Percentiles rank a stretch among this genome's conserved stretches.
Evolutionary conservation across 1,140 invertebrate species (phyloP).

Genomic region (Forficula auricularia): DNA sequence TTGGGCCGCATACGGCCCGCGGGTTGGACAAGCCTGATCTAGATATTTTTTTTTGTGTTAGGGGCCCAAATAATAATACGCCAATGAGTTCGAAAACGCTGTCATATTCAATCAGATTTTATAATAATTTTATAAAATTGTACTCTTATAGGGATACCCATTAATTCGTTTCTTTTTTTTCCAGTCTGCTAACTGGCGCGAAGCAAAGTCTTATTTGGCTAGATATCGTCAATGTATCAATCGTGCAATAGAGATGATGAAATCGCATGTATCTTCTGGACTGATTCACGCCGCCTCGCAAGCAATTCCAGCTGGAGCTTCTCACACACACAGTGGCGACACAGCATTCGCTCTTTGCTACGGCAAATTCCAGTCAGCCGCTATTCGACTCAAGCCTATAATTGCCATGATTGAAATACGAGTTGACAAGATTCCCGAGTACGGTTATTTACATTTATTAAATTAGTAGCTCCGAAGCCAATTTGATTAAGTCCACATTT

Average conservation of each 20-base stretch:
- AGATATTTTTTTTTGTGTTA: background rate
- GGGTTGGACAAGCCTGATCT: background rate
- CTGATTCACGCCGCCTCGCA: constrained; percentile 61
- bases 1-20: too few relatives aligned
- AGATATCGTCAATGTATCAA: constrained; percentile 65
- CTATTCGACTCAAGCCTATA: constrained; percentile 62
- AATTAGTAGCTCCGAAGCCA: background rate
- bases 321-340: constrained; percentile 37
- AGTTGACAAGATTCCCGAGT: constrained; percentile 48
- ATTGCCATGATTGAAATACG: constrained; percentile 66
- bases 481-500: background rate
- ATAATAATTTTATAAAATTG: too few relatives aligned
- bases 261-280: constrained; percentile 52
- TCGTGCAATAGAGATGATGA: constrained; percentile 58
- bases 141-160: background rate
- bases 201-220: constrained; percentile 48
- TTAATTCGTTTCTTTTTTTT: constrained; percentile 8
- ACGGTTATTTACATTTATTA: constrained; percentile 18
- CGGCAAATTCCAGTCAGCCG: constrained; percentile 79
- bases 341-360: constrained; percentile 80
- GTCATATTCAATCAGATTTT: background rate
- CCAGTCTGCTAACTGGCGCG: constrained; percentile 39
- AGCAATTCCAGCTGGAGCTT: constrained; percentile 30
- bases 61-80: too few relatives aligned
- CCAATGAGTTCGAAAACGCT: background rate